Evolutionary conservation across 2,888 invertebrate species (phyloP).

Genomic region (Gibbula magus): DNA sequence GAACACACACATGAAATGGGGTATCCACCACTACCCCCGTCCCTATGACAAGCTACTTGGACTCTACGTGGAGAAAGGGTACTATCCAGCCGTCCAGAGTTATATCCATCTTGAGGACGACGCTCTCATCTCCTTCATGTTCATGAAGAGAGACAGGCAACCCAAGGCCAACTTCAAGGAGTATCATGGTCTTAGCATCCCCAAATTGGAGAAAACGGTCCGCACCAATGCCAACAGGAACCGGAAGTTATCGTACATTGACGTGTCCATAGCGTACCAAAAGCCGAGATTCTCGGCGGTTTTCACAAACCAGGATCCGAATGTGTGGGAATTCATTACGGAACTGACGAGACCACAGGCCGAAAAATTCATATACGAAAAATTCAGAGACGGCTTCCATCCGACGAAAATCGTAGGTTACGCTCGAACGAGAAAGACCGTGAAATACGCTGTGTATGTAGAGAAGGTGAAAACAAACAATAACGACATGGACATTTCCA

Average conservation of each 20-base stretch:
- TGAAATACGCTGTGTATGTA: conserved; percentile 53
- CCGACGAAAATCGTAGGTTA: conserved; percentile 65
- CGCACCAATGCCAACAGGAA: conserved; percentile 49
- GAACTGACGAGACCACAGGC: conserved; percentile 48
- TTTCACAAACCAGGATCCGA: conserved; percentile 56
- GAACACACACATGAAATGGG: conserved; percentile 59
- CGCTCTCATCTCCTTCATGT: conserved; percentile 63
- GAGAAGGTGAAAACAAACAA: conserved; percentile 36
- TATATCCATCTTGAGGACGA: conserved; percentile 56
- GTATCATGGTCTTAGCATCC: conserved; percentile 55
- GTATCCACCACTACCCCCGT: conserved; percentile 61
- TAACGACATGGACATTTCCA: neutral
- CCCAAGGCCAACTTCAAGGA: conserved; percentile 53
- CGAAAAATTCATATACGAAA: conserved; percentile 46
- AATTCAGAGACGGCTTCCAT: conserved; percentile 51
- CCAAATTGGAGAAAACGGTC: conserved; percentile 52
- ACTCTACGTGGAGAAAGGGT: conserved; percentile 63
- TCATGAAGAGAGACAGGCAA: conserved; percentile 51
- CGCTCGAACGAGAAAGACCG: conserved; percentile 41
- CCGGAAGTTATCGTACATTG: conserved; percentile 61
- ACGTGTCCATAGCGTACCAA: conserved; percentile 58
- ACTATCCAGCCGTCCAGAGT: conserved; percentile 63
- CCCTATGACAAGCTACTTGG: conserved; percentile 63
- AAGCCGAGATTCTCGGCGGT: conserved; percentile 67
- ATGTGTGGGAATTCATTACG: conserved; percentile 58